phyloP scores from a whole-genome alignment of 2,113 vertebrate genomes.

The Pan paniscus region DNA sequence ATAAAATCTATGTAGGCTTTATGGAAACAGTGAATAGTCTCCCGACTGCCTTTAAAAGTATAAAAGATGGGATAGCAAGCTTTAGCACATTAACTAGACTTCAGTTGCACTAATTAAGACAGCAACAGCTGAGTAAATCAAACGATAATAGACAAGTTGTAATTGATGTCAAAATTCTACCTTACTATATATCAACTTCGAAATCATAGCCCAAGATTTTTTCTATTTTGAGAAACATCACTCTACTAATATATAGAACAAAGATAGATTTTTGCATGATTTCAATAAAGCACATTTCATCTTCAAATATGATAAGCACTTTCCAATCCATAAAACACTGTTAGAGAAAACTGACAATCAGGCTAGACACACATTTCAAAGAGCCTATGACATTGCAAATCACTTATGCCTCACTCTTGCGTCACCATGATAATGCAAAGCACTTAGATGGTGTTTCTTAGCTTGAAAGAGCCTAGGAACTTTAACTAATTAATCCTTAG shows the following conservation, averaged over 20 bases:
- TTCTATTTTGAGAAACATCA: conserved; percentile 32
- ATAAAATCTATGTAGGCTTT: background rate
- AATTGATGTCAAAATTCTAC: conserved; percentile 13
- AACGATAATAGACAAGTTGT: conserved; percentile 3
- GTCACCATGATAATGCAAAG: conserved; percentile 45
- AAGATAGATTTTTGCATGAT: background rate
- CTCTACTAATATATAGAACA: background rate
- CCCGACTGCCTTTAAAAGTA: background rate
- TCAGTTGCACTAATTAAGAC: conserved; percentile 29
- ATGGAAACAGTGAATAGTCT: background rate
- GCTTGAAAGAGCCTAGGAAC: background rate
- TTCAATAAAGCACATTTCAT: conserved; percentile 36
- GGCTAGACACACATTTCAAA: conserved; percentile 66
- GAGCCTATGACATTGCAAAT: conserved; percentile 63
- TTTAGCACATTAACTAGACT: conserved; percentile 33
- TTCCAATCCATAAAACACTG: conserved; percentile 53
- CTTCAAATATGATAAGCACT: conserved; percentile 58
- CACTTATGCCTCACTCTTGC: conserved; percentile 23
- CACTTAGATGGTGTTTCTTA: conserved; percentile 62
- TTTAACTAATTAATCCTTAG: too few species aligned
- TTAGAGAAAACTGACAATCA: conserved; percentile 32
- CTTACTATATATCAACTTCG: conserved; percentile 31
- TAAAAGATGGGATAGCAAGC: background rate
- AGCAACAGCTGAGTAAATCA: conserved; percentile 24
- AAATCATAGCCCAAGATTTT: background rate